Base-by-base conservation (phyloP, 1,140 invertebrate genomes). In the Microvelia longipes region DNA sequence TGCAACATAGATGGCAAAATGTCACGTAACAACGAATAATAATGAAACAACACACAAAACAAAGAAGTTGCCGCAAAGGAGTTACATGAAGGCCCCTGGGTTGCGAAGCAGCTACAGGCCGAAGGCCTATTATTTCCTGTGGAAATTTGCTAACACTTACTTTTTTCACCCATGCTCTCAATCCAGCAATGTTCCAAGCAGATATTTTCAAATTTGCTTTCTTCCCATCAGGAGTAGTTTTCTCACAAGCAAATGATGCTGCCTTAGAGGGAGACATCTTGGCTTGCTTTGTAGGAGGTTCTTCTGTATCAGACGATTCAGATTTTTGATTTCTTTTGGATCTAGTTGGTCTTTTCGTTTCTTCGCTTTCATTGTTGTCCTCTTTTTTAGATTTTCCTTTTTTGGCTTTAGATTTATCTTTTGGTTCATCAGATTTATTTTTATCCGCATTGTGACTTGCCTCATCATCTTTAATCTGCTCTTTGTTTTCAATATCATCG, bases 151-250 rank as follows among this genome's bases (percentile, higher is more conserved):
- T n/a, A n/a, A n/a, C n/a, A n/a, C n/a, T 11, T 50, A 50, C 81
- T 83, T 96, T 94, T 75, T 92, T 90, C 5, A 94, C 75, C 85
- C 93, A 91, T 2, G 94, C 92, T 75, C 94, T 84, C 5, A 98
- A 81, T 0, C 96, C 96, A 79, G 93, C 94, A 19, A 98, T 88
- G 82, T 99, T 99, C 96, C 96, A 98, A 66, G 88, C 90, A 1
- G 88, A 84, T 73, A 98, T 92, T 85, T 96, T 97, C 1, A 94
- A 82, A 80, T 94, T 96, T 80, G 85, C 89, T 1, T 81, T 81
- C 75, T 90, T 83, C 25, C 87, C 88, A 75, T 85, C 80, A 5
- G 78, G 74, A 73, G 85, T 87, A 74, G 83, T 81, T 69, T 89
- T 88, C 1, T 80, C 75, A 75, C 35, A 50, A 50, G 35, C 35